These are phyloP conservation scores for Acanthococcus lagerstroemiae DNA, from an alignment of 2,888 invertebrate species.

Conservation along the genomic window DNA sequence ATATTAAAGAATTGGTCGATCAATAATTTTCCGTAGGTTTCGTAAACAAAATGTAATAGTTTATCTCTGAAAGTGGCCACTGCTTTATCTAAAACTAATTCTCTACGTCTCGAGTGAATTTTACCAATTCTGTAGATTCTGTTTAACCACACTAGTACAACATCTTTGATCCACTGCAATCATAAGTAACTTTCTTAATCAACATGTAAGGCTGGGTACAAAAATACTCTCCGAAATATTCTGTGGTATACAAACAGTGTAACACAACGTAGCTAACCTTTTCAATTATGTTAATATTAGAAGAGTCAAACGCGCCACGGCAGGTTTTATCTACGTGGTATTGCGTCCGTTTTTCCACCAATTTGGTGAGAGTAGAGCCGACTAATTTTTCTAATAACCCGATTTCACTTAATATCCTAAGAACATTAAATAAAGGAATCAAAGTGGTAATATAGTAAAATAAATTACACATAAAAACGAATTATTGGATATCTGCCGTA, in stretches of 20 bases:
- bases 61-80: constrained; percentile 21
- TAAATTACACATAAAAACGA: too few relatives aligned
- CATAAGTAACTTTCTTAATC: background rate
- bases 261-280: background rate
- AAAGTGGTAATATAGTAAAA: too few relatives aligned
- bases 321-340: constrained; percentile 20
- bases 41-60: constrained; percentile 62
- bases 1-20: constrained; percentile 92
- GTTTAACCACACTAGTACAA: constrained; percentile 5
- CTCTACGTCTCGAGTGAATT: constrained; percentile 16
- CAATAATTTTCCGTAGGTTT: constrained; percentile 75
- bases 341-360: constrained; percentile 26
- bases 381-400: constrained; percentile 16
- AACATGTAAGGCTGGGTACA: too few relatives aligned
- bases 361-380: constrained; percentile 15
- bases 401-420: constrained; percentile 11
- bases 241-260: background rate
- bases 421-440: too few relatives aligned
- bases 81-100: constrained; percentile 5
- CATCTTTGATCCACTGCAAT: constrained; percentile 29
- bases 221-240: too few relatives aligned
- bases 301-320: constrained; percentile 17
- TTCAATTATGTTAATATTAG: constrained; percentile 22
- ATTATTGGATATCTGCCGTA: too few relatives aligned
- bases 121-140: constrained; percentile 20